Conservation (phyloP, 1,140 invertebrate genomes). For the Sitophilus oryzae region DNA sequence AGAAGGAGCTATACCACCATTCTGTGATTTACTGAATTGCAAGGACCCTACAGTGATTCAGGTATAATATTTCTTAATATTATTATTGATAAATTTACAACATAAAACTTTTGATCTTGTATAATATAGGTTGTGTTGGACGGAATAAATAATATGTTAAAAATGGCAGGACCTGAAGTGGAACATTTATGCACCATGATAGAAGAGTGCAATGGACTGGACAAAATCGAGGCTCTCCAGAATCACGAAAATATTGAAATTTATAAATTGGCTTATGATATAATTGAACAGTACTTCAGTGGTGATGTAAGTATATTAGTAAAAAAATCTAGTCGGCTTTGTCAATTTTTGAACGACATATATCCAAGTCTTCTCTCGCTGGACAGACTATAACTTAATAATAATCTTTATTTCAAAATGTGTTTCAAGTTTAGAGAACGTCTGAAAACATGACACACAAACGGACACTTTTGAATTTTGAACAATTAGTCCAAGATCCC, state of each 20-base stretch:
- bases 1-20: constrained; percentile 84
- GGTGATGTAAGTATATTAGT: constrained; percentile 60
- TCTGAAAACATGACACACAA: too few species aligned
- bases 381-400: too few species aligned
- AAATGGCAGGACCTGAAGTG: constrained; percentile 64
- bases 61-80: too few species aligned
- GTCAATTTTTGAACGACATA: too few species aligned
- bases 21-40: constrained; percentile 83
- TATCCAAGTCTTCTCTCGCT: too few species aligned
- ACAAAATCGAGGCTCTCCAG: constrained; percentile 94
- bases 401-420: too few species aligned
- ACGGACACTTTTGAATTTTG: too few species aligned
- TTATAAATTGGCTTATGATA: constrained; percentile 97
- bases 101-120: not conserved
- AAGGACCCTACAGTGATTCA: constrained; percentile 65
- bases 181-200: constrained; percentile 80
- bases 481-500: too few species aligned
- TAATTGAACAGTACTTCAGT: constrained; percentile 97
- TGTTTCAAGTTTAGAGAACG: too few species aligned
- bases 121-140: constrained; percentile 72
- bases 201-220: constrained; percentile 86
- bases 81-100: too few species aligned
- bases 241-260: constrained; percentile 98
- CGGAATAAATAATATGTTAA: constrained; percentile 89
- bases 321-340: not conserved